phyloP scores from a whole-genome alignment of 2,888 invertebrate genomes.

The Apamea monoglypha region DNA sequence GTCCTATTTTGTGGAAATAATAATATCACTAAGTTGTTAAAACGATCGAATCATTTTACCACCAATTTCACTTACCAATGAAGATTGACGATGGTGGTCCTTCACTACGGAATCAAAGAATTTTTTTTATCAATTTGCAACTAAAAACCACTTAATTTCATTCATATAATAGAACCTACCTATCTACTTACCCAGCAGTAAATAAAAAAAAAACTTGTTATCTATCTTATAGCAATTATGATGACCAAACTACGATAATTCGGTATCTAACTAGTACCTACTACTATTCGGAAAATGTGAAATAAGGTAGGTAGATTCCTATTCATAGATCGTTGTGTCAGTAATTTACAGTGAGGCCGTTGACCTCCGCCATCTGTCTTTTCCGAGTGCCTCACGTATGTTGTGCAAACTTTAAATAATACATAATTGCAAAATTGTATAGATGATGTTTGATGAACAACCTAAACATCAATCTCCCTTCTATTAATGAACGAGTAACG shows the following conservation, averaged over 20 bases:
- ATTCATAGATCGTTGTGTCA: conserved; percentile 70
- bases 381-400: conserved; percentile 58
- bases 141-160: background rate
- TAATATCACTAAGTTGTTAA: background rate
- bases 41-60: background rate
- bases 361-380: conserved; percentile 72
- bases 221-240: background rate
- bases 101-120: background rate
- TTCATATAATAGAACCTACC: background rate
- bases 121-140: background rate
- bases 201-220: background rate
- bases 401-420: conserved; percentile 46
- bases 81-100: background rate
- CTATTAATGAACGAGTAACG: background rate
- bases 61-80: no score
- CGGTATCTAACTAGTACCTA: background rate
- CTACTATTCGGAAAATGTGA: conserved; percentile 35
- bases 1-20: background rate
- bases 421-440: conserved; percentile 12
- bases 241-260: conserved; percentile 9
- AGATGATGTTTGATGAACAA: background rate
- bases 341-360: conserved; percentile 72
- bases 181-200: background rate
- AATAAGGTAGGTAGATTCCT: conserved; percentile 50
- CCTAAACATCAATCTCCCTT: background rate